Conservation (phyloP, 2,113 vertebrate genomes). For the Acrocephalus kingi region DNA sequence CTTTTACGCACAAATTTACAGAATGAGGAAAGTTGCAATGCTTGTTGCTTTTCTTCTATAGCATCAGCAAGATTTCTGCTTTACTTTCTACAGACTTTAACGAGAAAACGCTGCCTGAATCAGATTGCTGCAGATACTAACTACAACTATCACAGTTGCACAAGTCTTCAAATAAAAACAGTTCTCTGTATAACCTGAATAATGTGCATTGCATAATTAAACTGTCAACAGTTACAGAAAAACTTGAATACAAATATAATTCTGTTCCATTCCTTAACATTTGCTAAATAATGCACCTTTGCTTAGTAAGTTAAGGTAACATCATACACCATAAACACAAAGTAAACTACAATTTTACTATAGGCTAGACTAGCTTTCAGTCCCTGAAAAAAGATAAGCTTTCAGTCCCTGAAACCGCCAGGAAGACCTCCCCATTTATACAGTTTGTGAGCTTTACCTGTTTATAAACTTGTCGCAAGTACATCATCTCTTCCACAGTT, state of each 20-base stretch:
- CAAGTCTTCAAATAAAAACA: background rate
- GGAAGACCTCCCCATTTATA: background rate
- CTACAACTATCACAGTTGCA: background rate
- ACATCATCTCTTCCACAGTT: conserved; percentile 95
- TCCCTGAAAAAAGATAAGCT: background rate
- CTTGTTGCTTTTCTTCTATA: background rate
- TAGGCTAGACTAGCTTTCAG: background rate
- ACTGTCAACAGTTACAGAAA: background rate
- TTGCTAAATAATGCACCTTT: background rate
- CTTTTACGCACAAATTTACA: background rate
- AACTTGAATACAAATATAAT: background rate
- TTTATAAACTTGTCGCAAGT: conserved; percentile 94
- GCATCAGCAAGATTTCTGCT: background rate
- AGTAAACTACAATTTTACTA: background rate
- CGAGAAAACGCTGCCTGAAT: background rate
- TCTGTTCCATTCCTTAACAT: background rate
- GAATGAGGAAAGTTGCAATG: background rate
- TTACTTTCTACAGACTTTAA: background rate
- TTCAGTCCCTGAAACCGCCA: background rate
- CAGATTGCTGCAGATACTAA: background rate
- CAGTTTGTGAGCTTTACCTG: conserved; percentile 78
- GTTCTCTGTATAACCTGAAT: background rate
- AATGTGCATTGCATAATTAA: background rate
- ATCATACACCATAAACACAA: background rate
- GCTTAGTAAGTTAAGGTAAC: background rate